Conservation (phyloP, 2,888 invertebrate species). For the Morpho achilles region DNA sequence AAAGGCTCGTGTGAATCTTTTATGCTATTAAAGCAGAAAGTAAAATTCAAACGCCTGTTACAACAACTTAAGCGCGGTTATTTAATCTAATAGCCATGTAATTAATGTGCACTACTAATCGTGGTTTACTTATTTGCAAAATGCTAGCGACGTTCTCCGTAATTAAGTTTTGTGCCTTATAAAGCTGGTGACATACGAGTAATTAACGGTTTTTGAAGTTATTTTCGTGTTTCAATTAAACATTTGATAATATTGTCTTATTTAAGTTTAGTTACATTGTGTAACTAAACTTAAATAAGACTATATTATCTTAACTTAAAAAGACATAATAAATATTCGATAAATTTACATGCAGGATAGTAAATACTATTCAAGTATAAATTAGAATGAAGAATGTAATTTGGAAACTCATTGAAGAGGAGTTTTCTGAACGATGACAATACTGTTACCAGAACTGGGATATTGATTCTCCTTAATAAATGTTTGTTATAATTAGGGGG, state of each 20-base stretch:
- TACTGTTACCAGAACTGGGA: too few relatives aligned
- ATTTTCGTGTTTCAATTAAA: slow-evolving; percentile 5
- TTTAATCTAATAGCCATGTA: slow-evolving; percentile 59
- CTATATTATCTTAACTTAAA: too few relatives aligned
- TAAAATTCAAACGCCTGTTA: slow-evolving; percentile 5
- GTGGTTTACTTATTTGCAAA: slow-evolving; percentile 33
- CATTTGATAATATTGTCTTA: not conserved
- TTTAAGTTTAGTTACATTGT: not conserved
- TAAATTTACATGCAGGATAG: too few relatives aligned
- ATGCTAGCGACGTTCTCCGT: slow-evolving; percentile 8
- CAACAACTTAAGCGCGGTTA: slow-evolving; percentile 30
- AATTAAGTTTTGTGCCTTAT: slow-evolving; percentile 12
- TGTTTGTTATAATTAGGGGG: not conserved
- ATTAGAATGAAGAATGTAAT: too few relatives aligned
- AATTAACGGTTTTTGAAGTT: slow-evolving; percentile 6
- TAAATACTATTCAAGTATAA: too few relatives aligned
- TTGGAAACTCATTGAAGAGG: too few relatives aligned
- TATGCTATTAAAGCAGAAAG: slow-evolving; percentile 11
- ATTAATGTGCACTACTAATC: slow-evolving; percentile 56
- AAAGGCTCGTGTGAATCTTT: slow-evolving; percentile 49
- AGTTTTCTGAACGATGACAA: too few relatives aligned
- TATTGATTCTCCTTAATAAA: not conserved
- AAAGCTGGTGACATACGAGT: slow-evolving; percentile 2
- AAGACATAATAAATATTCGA: too few relatives aligned
- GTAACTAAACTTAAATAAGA: too few relatives aligned